These are phyloP conservation scores for Scortum barcoo DNA, from an alignment of 2,113 vertebrate genomes.

Conservation along the genomic window DNA sequence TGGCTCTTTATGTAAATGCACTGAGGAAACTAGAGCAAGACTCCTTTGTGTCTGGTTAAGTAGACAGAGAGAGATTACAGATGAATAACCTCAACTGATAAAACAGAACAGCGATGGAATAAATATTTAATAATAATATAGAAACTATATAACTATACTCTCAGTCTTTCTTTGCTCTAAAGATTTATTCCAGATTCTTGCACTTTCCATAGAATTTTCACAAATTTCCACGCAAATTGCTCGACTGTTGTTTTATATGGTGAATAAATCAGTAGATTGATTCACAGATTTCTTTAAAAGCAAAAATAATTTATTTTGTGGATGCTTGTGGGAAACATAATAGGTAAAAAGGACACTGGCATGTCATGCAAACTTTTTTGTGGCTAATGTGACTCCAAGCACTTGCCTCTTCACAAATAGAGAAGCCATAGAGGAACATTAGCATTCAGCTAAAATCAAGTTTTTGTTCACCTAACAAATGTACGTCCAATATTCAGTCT, in stretches of 20 bases:
- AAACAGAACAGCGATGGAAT: neutral
- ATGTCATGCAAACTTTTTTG: neutral
- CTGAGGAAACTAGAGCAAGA: slow-evolving; percentile 35
- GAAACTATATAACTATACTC: neutral
- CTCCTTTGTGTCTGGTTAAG: slow-evolving; percentile 40
- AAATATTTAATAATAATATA: neutral
- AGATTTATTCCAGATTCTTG: neutral
- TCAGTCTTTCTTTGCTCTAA: no score
- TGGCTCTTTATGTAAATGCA: slow-evolving; percentile 47
- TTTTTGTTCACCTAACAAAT: neutral
- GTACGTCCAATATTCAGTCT: neutral
- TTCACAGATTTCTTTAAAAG: neutral
- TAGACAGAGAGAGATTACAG: neutral
- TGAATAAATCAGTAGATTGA: neutral
- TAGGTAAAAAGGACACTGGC: neutral
- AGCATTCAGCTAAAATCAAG: neutral
- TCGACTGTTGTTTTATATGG: neutral
- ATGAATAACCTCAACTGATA: neutral
- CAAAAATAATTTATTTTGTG: neutral
- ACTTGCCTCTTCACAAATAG: neutral
- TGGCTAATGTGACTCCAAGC: no score
- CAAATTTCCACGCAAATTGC: neutral
- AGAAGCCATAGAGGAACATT: neutral
- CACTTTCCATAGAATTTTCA: no score
- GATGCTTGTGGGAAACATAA: neutral